These are phyloP conservation scores for Drosophila yakuba DNA, from an alignment of 1,140 invertebrate genomes.

Conservation along the genomic window DNA sequence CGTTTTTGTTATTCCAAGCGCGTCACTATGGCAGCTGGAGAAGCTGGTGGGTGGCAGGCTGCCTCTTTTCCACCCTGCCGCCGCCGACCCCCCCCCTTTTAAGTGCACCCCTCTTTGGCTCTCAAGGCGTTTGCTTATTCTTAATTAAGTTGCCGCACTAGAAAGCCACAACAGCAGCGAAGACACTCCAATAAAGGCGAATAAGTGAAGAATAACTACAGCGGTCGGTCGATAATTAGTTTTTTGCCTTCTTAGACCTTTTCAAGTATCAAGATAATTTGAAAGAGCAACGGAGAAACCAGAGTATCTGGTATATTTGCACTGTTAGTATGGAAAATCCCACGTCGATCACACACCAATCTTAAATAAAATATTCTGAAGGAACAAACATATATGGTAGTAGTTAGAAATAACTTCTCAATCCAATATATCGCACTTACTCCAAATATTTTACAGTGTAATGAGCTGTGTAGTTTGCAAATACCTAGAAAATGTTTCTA, in stretches of 20 bases:
- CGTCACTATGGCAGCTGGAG: slow-evolving; percentile 54
- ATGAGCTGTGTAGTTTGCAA: background rate
- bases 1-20: slow-evolving; percentile 76
- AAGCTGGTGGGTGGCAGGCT: slow-evolving; percentile 9
- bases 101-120: slow-evolving; percentile 14
- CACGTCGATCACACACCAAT: too few relatives aligned
- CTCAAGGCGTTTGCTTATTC: slow-evolving; percentile 67
- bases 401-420: too few relatives aligned
- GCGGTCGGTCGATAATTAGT: slow-evolving; percentile 20
- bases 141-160: slow-evolving; percentile 67
- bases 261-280: background rate
- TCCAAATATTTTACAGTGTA: too few relatives aligned
- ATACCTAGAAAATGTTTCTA: background rate
- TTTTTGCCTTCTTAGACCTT: background rate
- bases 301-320: too few relatives aligned
- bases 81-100: background rate
- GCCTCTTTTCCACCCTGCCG: background rate
- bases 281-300: background rate
- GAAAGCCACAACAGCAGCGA: slow-evolving; percentile 23
- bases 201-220: slow-evolving; percentile 19
- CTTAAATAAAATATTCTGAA: too few relatives aligned
- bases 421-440: too few relatives aligned
- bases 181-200: slow-evolving; percentile 25
- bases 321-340: too few relatives aligned
- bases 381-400: too few relatives aligned